Evolutionary conservation across 2,797 vertebrate genomes (phyloP).

Genomic region (Pygocentrus nattereri): DNA sequence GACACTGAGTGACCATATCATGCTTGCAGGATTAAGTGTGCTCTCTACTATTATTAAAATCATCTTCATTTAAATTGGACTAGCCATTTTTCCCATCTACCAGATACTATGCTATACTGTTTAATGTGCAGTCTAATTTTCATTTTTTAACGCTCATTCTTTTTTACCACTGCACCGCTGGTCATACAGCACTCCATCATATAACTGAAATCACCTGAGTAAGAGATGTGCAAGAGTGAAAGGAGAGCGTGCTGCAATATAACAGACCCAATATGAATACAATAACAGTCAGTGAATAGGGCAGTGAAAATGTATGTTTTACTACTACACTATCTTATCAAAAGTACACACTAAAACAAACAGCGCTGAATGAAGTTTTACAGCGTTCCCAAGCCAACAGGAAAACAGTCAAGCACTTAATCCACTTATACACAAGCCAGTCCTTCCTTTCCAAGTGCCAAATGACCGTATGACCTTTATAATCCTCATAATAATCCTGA

Average conservation of each 20-base stretch:
- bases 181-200: no score
- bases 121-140: no score
- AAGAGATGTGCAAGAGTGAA: background rate
- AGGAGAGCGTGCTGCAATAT: background rate
- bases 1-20: background rate
- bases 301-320: background rate
- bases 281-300: background rate
- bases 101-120: no score
- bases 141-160: no score
- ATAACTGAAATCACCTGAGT: no score
- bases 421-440: background rate
- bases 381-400: constrained; percentile 18
- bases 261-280: background rate
- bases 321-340: background rate
- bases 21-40: background rate
- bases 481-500: constrained; percentile 14
- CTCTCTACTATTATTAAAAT: no score
- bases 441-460: constrained; percentile 3
- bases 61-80: no score
- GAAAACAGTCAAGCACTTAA: constrained; percentile 1
- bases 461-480: constrained; percentile 9
- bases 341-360: background rate
- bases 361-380: background rate
- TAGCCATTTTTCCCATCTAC: no score
- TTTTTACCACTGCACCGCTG: no score